Evolutionary conservation across 2,797 vertebrate species (phyloP).

Genomic region (Microctenopoma steveboyesi): DNA sequence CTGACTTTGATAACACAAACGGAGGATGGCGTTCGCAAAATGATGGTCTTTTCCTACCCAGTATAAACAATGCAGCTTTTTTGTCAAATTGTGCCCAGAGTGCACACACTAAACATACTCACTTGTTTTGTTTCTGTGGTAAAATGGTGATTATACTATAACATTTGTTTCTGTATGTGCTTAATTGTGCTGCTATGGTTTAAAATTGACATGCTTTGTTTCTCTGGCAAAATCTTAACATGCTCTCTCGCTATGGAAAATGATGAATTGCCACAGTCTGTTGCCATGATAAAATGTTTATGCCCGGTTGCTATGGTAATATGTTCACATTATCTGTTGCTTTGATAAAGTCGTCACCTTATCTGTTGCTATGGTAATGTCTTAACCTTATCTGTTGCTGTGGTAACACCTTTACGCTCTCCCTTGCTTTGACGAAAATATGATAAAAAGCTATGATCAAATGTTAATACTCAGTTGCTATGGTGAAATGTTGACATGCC

Average conservation of each 20-base stretch:
- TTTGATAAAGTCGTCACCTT: conserved; percentile 45
- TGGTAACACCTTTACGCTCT: conserved; percentile 41
- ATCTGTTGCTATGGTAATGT: conserved; percentile 57
- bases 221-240: conserved; percentile 46
- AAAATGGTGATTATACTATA: conserved; percentile 35
- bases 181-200: conserved; percentile 59
- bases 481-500: background rate
- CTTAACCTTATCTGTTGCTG: conserved; percentile 36
- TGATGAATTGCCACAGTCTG: conserved; percentile 37
- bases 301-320: conserved; percentile 53
- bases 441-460: background rate
- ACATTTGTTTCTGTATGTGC: conserved; percentile 42
- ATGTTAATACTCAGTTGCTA: conserved; percentile 6
- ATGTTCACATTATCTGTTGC: conserved; percentile 38
- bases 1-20: conserved; percentile 54
- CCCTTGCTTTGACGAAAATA: conserved; percentile 44
- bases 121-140: conserved; percentile 56
- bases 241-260: conserved; percentile 45
- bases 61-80: conserved; percentile 50
- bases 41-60: conserved; percentile 36
- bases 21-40: conserved; percentile 18
- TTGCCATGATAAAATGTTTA: conserved; percentile 46
- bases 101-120: conserved; percentile 38
- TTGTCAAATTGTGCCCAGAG: conserved; percentile 55
- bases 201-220: conserved; percentile 40